Evolutionary conservation across 2,888 invertebrate species (phyloP), one percentile per base, ranked within the genome.

Genomic region (Tridacna gigas): DNA sequence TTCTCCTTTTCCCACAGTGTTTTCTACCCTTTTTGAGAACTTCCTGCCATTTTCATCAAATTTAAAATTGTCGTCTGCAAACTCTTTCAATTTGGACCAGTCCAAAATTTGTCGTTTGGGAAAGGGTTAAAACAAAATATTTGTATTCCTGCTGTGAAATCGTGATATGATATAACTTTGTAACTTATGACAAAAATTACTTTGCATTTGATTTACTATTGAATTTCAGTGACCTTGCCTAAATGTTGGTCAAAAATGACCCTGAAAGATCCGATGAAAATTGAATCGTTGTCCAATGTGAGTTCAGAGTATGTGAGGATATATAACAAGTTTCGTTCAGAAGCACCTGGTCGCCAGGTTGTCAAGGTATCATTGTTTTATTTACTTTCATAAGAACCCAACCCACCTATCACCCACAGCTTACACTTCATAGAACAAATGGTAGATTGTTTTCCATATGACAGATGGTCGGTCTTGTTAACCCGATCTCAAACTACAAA

Each of bases 141-240:
- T 20, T 56, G 56, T 56, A 20, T 56, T 4, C 37, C 2, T 7
- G 37, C 37, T 4, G 37, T 56, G 56, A 56, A 56, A 56, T 9
- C 2, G 37, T 56, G 56, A 56, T 5, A 56, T 9, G 3, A 20
- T 56, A 56, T 56, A 9, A 56, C 20, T 3, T 20, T 56, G 1
- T 56, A 5, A 20, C 4, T 5, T 56, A 20, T 56, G 56, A 56
- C n/a, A n/a, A n/a, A 56, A 37, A 37, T 37, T 7, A 37, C 3
- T 37, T 37, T 37, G 37, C 2, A 7, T 37, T 37, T 4, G 7
- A 37, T 37, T 37, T 37, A 37, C 37, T 7, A 37, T n/a, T 66
- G 56, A 9, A 45, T 60, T 78, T 12, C 71, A 82, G 82, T 82
- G 48, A 67, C 65, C 11, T 56, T 82, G 45, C 82, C 82, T 18